These are phyloP conservation scores for Etia nguti DNA, from an alignment of 2,113 vertebrate species.

Conservation along the genomic window DNA sequence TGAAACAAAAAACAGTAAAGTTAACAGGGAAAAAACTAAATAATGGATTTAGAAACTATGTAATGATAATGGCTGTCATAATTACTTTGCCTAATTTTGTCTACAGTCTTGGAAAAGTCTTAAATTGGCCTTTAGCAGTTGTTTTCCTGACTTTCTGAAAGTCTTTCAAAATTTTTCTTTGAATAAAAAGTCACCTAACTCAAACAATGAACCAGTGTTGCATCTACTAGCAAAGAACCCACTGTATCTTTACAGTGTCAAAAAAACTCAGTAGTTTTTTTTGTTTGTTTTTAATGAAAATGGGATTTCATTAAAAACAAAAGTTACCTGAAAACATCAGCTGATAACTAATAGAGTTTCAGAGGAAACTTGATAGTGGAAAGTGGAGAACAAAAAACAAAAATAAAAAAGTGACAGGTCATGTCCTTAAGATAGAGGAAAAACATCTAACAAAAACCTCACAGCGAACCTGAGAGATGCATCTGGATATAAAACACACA, in stretches of 20 bases:
- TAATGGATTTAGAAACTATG: not conserved
- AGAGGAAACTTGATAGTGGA: too few species aligned
- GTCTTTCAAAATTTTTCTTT: accelerated
- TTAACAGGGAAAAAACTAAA: not conserved
- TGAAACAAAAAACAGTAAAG: not conserved
- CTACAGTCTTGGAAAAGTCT: not conserved
- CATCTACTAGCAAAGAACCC: not conserved
- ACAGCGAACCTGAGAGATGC: not conserved
- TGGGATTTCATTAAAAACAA: not conserved
- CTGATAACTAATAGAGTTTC: not conserved
- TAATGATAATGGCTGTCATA: not conserved
- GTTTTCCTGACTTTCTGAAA: not conserved
- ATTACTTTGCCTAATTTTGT: not conserved
- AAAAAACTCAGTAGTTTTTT: not conserved
- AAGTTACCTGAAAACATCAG: not conserved
- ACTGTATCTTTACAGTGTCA: not conserved
- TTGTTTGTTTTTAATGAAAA: too few species aligned
- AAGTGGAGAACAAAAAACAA: not conserved
- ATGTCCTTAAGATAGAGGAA: not conserved
- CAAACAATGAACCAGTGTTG: not conserved
- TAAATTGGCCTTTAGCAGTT: not conserved
- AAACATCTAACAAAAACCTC: not conserved
- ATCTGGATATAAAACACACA: not conserved
- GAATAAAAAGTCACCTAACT: not conserved
- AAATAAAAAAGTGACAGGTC: not conserved